Base-by-base conservation (phyloP, 2,888 invertebrate species). In the Cotesia congregata region DNA sequence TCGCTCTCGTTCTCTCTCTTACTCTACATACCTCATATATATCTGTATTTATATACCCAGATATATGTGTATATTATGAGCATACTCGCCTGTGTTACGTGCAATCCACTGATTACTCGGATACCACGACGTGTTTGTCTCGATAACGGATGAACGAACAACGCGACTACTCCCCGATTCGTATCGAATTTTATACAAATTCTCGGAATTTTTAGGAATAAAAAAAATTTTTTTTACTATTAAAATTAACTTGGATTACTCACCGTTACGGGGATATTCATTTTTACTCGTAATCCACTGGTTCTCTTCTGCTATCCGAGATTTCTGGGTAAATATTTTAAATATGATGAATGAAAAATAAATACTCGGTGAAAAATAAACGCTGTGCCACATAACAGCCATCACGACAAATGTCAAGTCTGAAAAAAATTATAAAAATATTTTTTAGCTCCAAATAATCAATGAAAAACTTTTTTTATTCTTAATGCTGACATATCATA, bases 71-170 rank as follows among this genome's bases (percentile, higher is more conserved):
- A 12, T 50, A 50, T 50, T 50, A 50, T 50, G 3, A 30, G 12
- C 50, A 12, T 50, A 50, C 12, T 12, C 50, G 50, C 50, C 12
- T 50, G 50, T 17, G 15, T 40, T 39, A 6, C 12, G 15, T 67
- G 4, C n/a, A 39, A 67, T 39, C 41, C 41, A 68, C 68, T 41
- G 17, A 68, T 68, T 15, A 41, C 67, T 60, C 41, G 50, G 50
- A 50, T 50, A 50, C 50, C 50, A 50, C 50, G 50, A 50, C 50
- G 12, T 50, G 50, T 50, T 50, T 50, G 50, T 50, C 50, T 50
- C 50, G 50, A 50, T 50, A 50, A 50, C 50, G 50, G 50, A 50
- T 50, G 50, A 50, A 50, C 50, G 50, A 50, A 50, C 50, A 4
- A 3, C 12, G 50, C 50, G 12, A 50, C 50, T 50, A 50, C 50